Base-by-base conservation (phyloP, 2,113 vertebrate species). In the Corythoichthys haematopterus region DNA sequence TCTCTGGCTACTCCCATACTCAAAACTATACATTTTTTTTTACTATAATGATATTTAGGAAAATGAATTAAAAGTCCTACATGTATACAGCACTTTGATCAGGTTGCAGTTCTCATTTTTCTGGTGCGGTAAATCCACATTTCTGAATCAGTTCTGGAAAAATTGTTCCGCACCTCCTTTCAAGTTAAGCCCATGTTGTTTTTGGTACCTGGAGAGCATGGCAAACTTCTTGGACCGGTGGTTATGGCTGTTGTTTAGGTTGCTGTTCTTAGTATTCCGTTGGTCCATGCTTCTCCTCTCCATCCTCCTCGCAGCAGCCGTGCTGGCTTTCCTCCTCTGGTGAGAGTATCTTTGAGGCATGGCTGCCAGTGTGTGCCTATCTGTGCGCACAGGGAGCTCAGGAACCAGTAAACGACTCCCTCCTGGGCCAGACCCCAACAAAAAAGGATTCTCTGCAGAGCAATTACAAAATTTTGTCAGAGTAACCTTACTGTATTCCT, bases 151-250 rank as follows among this genome's bases (percentile, higher is more conserved):
- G 20, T 28, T 28, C 20, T 28, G 20, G 20, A 28, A 28, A 28
- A 46, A 28, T 57, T 57, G 55, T 36, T 4, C 33, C 12, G 56
- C 56, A 36, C 36, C 4, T 40, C 14, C 3, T 43, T 16, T 38
- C 13, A 10, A 9, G 10, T 6, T 16, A 43, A 38, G 14, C n/a
- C 10, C 50, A 0, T 40, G 37, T 35, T 14, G 15, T 0, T 20
- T 12, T 13, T 33, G 12, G 20, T 82, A 88, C 87, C 87, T 88
- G 40, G 96, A 95, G 74, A 98, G 84, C 69, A 94, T 90, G 68
- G 93, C 91, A 68, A 97, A 87, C 51, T 91, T 96, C 56, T 88
- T 91, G 10, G 94, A 88, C 61, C 91, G 91, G 38, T 92, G 88
- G 80, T 85, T 92, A 68, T 92, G 87, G 80, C 82, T 89, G 62